Conservation (phyloP, 53 echinoderm and acorn worm genomes). For the Patiria pectinifera region DNA sequence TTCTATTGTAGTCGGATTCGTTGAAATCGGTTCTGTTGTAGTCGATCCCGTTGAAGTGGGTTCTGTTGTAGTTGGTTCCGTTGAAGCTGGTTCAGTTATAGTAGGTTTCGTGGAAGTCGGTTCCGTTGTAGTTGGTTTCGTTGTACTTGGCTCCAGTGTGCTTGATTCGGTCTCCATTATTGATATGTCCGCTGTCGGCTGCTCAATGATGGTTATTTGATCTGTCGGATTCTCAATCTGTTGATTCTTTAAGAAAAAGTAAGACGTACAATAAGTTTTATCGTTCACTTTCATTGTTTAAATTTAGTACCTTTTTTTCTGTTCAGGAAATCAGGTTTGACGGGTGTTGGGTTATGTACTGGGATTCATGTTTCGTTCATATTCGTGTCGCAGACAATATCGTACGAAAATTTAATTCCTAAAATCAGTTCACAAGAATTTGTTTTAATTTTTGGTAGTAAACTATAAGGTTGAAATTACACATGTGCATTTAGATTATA, state of each 20-base stretch:
- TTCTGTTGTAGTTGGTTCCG: not conserved
- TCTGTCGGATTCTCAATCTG: not conserved
- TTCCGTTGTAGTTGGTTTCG: not conserved
- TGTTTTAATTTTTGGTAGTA: too few species aligned
- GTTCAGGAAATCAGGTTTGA: too few species aligned
- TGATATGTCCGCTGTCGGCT: not conserved
- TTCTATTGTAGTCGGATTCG: not conserved
- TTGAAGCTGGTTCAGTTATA: not conserved
- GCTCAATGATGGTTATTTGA: not conserved
- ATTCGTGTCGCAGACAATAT: too few species aligned
- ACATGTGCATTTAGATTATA: not conserved
- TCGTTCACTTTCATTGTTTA: too few species aligned
- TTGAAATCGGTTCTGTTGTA: not conserved
- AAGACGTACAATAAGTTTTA: not conserved
- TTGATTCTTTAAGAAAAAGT: not conserved
- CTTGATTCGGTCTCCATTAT: not conserved
- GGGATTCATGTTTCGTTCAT: too few species aligned
- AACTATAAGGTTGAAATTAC: too few species aligned
- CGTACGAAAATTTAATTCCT: too few species aligned
- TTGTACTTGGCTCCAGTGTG: not conserved
- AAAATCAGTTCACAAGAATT: too few species aligned
- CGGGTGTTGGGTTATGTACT: too few species aligned
- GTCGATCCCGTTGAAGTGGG: not conserved
- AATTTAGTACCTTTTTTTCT: too few species aligned
- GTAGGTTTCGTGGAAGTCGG: not conserved